phyloP scores from a whole-genome alignment of 2,113 vertebrate species.

The Oryzias woworae region DNA sequence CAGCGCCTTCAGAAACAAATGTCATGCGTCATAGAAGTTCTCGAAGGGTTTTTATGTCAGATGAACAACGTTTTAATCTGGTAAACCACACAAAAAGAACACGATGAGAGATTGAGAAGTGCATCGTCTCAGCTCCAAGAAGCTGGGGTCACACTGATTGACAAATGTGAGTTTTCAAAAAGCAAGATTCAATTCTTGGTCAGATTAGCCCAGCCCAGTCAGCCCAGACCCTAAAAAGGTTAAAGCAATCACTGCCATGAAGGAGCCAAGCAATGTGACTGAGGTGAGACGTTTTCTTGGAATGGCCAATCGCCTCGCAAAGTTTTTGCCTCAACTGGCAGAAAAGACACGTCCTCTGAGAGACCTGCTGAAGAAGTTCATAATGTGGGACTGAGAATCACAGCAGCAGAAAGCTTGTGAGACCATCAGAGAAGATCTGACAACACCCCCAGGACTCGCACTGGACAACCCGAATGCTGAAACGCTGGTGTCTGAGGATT shows the following conservation, averaged over 20 bases:
- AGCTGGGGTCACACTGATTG: background rate
- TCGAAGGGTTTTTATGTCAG: no score
- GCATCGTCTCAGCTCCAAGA: background rate
- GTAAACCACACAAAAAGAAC: background rate
- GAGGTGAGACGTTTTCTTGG: background rate
- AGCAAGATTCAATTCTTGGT: constrained; percentile 7
- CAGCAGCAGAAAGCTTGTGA: background rate
- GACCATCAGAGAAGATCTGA: background rate
- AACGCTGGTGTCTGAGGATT: background rate
- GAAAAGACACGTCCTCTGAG: background rate
- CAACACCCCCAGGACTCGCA: background rate
- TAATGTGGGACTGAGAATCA: background rate
- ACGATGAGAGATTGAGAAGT: background rate
- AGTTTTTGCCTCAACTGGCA: background rate
- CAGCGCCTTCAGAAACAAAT: no score
- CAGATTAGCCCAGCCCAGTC: background rate
- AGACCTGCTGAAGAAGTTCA: background rate
- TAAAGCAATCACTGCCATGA: background rate
- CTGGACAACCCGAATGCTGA: background rate
- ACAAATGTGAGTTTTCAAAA: constrained; percentile 13
- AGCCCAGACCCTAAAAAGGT: background rate
- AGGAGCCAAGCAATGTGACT: background rate
- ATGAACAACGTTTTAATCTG: no score
- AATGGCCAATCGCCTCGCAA: background rate
- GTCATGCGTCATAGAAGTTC: no score